phyloP scores from a whole-genome alignment of 2,797 vertebrate genomes.

The Odontamblyopus rebecca region DNA sequence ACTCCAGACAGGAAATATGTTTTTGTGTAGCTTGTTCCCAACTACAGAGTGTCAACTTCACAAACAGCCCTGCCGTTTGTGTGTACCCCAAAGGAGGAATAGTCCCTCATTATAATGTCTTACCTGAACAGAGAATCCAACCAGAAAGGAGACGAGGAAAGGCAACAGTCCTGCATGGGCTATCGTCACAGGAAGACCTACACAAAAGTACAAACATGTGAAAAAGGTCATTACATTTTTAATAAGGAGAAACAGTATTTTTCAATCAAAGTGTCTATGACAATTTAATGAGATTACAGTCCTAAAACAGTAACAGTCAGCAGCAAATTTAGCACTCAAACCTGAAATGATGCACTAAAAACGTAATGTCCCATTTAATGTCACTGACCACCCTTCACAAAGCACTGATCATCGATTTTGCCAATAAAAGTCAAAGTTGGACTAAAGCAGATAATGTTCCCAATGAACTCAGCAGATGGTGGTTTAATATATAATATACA shows the following conservation, averaged over 20 bases:
- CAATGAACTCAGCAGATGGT: conserved; percentile 21
- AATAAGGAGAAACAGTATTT: no score
- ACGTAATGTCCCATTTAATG: conserved; percentile 77
- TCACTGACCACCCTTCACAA: conserved; percentile 70
- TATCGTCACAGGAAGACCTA: conserved; percentile 74
- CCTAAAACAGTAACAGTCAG: conserved; percentile 50
- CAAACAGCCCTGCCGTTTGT: no score
- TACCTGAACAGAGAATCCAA: conserved; percentile 74
- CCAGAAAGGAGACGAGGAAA: conserved; percentile 75
- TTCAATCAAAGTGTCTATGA: conserved; percentile 21
- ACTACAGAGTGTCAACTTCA: no score
- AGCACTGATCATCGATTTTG: conserved; percentile 45
- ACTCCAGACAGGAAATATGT: no score
- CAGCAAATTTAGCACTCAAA: conserved; percentile 35
- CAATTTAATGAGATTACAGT: conserved; percentile 59
- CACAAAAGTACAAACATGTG: conserved; percentile 14
- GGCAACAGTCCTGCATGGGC: conserved; percentile 71
- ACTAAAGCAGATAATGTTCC: conserved; percentile 44
- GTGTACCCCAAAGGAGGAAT: no score
- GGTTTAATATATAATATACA: background rate
- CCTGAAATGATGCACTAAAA: conserved; percentile 73
- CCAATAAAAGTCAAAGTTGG: conserved; percentile 46
- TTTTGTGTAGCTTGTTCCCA: no score
- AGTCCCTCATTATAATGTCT: conserved; percentile 14
- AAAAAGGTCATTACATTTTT: background rate